Evolutionary conservation across 2,888 invertebrate genomes (phyloP), one percentile per base, ranked within the genome.

Genomic region (Buathra laborator): DNA sequence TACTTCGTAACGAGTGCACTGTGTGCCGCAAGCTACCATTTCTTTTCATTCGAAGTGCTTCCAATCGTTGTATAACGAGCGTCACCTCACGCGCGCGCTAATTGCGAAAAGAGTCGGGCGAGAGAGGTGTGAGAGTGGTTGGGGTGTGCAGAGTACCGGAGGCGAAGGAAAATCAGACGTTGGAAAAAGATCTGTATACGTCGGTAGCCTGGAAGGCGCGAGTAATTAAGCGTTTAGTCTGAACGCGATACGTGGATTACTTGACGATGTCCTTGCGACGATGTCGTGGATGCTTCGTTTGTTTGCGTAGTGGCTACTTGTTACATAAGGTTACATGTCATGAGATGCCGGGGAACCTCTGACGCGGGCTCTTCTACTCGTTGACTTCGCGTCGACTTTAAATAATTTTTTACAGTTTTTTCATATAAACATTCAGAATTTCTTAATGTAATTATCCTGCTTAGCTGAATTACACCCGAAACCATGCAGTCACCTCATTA

Each of bases 31-130:
- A 64, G 64, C 44, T 48, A 37, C 32, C 32, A 14, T 70, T 32
- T 68, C 46, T 24, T 59, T 68, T 59, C n/a, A 46, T 37, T 37
- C 37, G 37, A 37, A 68, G 59, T 46, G 16, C 68, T 43, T 59
- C 24, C 56, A 59, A 77, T 77, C 32, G 68, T 16, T 44, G 59
- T 48, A 44, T 68, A 68, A 77, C 43, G 32, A 46, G 67, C 56
- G 44, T 77, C 14, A 77, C 77, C 44, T 37, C 12, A 24, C 68
- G 46, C 24, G 4, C 29, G 59, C 24, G 16, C 59, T 68, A 77
- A 77, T 44, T 67, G 29, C 32, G n/a, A 68, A 77, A 62, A 12
- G 24, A 46, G 44, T 68, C 29, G 24, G 44, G 32, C 46, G 37
- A 37, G 7, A 37, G 37, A 37, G 37, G 9, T 37, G 37, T 37